Percentiles rank a stretch among this genome's conserved stretches.
phyloP scores from a whole-genome alignment of 1,140 invertebrate species.

The Platorchestia sp. region DNA sequence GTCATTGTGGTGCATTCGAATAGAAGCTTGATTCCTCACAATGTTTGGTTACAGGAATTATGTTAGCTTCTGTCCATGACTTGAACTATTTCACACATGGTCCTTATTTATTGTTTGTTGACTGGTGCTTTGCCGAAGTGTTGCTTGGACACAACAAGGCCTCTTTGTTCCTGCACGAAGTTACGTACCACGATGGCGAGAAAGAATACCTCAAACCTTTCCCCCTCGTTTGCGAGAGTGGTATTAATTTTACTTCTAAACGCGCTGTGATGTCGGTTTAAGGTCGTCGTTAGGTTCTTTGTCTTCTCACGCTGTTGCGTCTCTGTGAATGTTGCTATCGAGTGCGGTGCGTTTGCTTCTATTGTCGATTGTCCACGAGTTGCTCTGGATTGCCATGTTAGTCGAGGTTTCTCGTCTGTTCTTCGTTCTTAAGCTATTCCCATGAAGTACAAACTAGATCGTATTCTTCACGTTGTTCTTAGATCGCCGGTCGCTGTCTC shows the following conservation, averaged over 20 bases:
- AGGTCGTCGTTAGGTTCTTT: constrained; percentile 1
- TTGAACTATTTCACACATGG: background rate
- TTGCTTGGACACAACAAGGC: background rate
- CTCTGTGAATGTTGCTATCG: background rate
- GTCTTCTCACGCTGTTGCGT: background rate
- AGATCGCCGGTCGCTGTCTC: background rate
- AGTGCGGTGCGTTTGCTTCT: background rate
- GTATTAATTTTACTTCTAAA: constrained; percentile 1
- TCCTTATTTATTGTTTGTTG: background rate
- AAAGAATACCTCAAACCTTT: background rate
- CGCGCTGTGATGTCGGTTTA: constrained; percentile 38
- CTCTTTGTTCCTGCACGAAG: background rate
- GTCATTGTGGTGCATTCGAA: background rate
- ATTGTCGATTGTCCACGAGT: background rate
- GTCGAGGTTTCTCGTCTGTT: background rate
- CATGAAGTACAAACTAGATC: constrained; percentile 43
- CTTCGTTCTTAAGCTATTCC: constrained; percentile 22
- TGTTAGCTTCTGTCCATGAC: background rate
- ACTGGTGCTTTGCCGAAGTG: background rate
- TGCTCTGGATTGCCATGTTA: background rate
- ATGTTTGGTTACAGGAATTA: background rate
- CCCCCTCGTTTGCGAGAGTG: background rate
- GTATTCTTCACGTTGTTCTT: background rate
- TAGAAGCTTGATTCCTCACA: background rate
- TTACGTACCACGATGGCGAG: background rate